Evolutionary conservation across 2,888 invertebrate species (phyloP).

Genomic region (Hedychridium roseum): DNA sequence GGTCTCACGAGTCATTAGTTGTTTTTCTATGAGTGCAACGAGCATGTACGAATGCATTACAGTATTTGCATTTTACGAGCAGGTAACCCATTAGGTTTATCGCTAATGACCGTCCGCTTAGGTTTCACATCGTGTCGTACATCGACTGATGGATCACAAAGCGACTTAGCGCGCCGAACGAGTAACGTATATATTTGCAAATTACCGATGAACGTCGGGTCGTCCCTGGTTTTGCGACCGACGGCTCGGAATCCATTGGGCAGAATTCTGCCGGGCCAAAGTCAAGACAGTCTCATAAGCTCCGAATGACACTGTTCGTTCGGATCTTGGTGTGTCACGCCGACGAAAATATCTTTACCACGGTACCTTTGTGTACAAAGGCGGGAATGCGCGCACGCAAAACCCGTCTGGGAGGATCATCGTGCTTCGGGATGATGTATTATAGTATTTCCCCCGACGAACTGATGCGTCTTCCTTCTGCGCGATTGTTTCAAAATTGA

Average conservation of each 20-base stretch:
- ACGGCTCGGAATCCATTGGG: constrained; percentile 1
- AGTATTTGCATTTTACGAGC: no score
- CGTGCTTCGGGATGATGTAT: constrained; percentile 13
- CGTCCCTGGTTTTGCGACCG: no score
- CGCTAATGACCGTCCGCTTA: no score
- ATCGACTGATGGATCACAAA: no score
- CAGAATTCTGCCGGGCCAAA: constrained; percentile 27
- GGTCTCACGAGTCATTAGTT: no score
- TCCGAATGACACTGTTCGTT: constrained; percentile 33
- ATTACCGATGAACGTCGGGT: no score
- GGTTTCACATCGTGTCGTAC: no score
- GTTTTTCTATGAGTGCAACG: no score
- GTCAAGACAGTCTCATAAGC: constrained; percentile 42
- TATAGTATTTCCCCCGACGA: constrained; percentile 17
- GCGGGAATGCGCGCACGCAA: constrained; percentile 4
- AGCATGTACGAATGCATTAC: no score
- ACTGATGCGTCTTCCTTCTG: constrained; percentile 20
- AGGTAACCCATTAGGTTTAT: no score
- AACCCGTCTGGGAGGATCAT: constrained; percentile 20
- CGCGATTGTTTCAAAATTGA: no score
- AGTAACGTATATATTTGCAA: not conserved
- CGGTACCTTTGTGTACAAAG: constrained; percentile 15
- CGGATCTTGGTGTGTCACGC: constrained; percentile 38
- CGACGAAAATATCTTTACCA: constrained; percentile 51
- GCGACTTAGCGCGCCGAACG: not conserved